Percentiles rank a stretch among this genome's conserved stretches.
phyloP scores from a whole-genome alignment of 2,113 vertebrate species.

The Brienomyrus brachyistius region DNA sequence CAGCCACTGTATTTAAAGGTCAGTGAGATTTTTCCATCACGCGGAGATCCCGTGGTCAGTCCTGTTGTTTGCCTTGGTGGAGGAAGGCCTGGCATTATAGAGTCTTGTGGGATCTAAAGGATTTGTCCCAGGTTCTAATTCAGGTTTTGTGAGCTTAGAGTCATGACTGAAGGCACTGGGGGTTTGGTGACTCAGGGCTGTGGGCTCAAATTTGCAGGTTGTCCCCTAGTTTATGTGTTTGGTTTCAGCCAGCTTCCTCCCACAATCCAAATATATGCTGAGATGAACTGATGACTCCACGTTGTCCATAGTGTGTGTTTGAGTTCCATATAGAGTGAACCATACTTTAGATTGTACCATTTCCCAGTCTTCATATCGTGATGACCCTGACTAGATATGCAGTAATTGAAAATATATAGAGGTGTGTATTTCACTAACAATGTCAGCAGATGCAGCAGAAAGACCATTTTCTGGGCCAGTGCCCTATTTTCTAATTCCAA shows the following conservation, averaged over 20 bases:
- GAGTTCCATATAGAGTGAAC: background rate
- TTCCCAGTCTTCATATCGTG: background rate
- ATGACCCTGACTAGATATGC: background rate
- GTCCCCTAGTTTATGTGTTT: background rate
- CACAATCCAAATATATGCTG: background rate
- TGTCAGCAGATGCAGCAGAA: background rate
- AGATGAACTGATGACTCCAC: background rate
- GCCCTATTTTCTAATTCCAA: background rate
- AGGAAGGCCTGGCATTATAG: background rate
- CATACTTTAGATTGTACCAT: background rate
- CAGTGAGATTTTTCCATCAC: background rate
- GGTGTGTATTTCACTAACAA: background rate
- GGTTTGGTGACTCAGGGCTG: background rate
- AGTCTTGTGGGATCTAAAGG: background rate
- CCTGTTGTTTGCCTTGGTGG: background rate
- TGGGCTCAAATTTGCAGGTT: background rate
- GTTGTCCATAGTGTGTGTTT: background rate
- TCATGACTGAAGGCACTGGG: background rate
- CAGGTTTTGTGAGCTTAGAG: conserved; percentile 1
- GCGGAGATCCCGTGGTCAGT: background rate
- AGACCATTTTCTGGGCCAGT: background rate
- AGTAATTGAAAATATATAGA: background rate
- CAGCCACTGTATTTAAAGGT: background rate
- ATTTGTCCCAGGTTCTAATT: background rate
- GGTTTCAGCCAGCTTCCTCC: background rate